Evolutionary conservation across 2,797 vertebrate species (phyloP).

Genomic region (Pantherophis alleghaniensis): DNA sequence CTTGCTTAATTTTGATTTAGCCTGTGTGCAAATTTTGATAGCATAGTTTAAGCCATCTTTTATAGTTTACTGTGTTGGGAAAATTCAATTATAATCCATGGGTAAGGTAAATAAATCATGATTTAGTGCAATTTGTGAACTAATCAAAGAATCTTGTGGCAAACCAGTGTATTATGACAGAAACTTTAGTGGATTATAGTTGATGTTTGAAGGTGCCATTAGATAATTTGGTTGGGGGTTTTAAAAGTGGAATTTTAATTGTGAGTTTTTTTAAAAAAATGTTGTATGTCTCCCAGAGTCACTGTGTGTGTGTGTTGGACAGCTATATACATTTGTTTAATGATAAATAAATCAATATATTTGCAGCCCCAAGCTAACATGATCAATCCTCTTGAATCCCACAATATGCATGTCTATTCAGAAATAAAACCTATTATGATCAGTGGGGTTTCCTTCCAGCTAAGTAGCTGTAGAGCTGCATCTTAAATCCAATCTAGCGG

Average conservation of each 20-base stretch:
- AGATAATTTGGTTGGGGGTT: neutral
- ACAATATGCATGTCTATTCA: neutral
- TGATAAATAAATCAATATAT: neutral
- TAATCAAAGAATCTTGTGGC: neutral
- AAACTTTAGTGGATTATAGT: neutral
- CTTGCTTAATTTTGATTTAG: neutral
- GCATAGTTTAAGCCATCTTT: neutral
- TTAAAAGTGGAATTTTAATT: neutral
- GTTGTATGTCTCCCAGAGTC: neutral
- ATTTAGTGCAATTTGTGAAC: neutral
- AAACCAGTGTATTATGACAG: neutral
- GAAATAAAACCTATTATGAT: neutral
- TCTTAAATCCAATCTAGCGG: neutral
- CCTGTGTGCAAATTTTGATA: neutral
- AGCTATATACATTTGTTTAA: neutral
- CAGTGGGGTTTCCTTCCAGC: neutral
- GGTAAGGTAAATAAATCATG: neutral
- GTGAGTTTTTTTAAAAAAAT: neutral
- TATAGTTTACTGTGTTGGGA: neutral
- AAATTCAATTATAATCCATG: neutral
- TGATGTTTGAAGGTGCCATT: neutral
- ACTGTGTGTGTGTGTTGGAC: neutral
- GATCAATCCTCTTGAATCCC: neutral
- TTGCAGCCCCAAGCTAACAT: neutral
- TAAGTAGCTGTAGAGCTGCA: neutral